These are phyloP conservation scores for Cyphomyrmex costatus DNA, from an alignment of 1,140 invertebrate species.

Conservation along the genomic window DNA sequence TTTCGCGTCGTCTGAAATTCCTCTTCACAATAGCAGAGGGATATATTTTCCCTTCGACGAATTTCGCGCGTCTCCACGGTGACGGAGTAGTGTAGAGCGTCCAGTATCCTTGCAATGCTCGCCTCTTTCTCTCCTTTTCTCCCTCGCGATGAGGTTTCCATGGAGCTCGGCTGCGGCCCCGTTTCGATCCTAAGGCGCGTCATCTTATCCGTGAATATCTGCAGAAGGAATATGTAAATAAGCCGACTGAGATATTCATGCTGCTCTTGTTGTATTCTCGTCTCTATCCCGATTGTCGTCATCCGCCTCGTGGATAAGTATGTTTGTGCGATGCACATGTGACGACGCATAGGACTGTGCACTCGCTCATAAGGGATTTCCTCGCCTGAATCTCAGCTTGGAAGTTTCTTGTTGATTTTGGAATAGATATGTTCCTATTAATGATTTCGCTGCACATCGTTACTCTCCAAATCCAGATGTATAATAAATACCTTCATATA, in stretches of 20 bases:
- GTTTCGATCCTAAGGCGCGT: conserved; percentile 65
- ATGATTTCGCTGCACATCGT: not conserved
- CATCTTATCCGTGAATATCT: conserved; percentile 74
- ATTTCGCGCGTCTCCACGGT: conserved; percentile 47
- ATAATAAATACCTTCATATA: too few relatives aligned
- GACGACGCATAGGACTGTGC: not conserved
- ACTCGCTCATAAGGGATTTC: not conserved
- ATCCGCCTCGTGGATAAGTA: conserved; percentile 45
- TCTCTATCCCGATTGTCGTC: conserved; percentile 40
- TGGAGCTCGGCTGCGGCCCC: not conserved
- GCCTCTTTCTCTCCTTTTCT: not conserved
- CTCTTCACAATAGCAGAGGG: conserved; percentile 25
- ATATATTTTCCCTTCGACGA: conserved; percentile 64
- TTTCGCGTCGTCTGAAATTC: conserved; percentile 51
- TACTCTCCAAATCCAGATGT: too few relatives aligned
- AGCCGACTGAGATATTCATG: conserved; percentile 76
- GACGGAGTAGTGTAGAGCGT: conserved; percentile 34
- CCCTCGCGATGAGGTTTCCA: conserved; percentile 20
- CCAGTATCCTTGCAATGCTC: conserved; percentile 38
- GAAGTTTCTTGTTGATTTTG: not conserved
- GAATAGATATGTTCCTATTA: not conserved
- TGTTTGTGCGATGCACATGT: conserved; percentile 38
- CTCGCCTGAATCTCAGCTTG: not conserved
- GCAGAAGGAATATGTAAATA: conserved; percentile 75
- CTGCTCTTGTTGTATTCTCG: conserved; percentile 48